Conservation (phyloP, 2,113 vertebrate species). For the Ellobius talpinus region DNA sequence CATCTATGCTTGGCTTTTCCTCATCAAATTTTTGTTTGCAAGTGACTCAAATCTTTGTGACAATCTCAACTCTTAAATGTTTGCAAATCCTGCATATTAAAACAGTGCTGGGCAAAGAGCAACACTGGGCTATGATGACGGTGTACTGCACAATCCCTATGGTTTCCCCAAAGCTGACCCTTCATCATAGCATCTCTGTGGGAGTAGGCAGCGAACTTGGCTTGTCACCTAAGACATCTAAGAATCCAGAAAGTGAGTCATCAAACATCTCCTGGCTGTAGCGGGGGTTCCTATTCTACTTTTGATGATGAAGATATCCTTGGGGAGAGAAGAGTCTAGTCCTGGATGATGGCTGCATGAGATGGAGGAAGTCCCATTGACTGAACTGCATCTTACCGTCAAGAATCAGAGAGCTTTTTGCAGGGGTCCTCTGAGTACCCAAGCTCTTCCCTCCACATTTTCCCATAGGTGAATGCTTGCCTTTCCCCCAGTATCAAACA, state of each 20-base stretch:
- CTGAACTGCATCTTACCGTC: accelerated
- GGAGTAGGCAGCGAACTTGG: not conserved
- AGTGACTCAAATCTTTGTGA: not conserved
- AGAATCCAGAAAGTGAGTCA: not conserved
- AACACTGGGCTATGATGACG: not conserved
- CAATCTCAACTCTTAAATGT: not conserved
- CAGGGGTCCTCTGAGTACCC: not conserved
- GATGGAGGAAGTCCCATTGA: not conserved
- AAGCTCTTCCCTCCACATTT: not conserved
- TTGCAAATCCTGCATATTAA: not conserved
- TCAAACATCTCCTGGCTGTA: not conserved
- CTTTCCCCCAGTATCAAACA: not conserved
- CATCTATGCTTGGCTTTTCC: not conserved
- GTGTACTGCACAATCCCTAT: accelerated
- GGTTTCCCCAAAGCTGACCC: not conserved
- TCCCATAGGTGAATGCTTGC: not conserved
- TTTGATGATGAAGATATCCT: not conserved
- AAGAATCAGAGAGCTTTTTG: accelerated
- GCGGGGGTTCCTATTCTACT: accelerated
- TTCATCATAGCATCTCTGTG: not conserved
- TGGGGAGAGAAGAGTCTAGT: not conserved
- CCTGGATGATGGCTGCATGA: not conserved
- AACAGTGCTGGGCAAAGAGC: not conserved
- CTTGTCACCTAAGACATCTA: not conserved
- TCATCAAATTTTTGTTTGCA: not conserved